phyloP scores from a whole-genome alignment of 2,888 invertebrate genomes.

The Athalia rosae region DNA sequence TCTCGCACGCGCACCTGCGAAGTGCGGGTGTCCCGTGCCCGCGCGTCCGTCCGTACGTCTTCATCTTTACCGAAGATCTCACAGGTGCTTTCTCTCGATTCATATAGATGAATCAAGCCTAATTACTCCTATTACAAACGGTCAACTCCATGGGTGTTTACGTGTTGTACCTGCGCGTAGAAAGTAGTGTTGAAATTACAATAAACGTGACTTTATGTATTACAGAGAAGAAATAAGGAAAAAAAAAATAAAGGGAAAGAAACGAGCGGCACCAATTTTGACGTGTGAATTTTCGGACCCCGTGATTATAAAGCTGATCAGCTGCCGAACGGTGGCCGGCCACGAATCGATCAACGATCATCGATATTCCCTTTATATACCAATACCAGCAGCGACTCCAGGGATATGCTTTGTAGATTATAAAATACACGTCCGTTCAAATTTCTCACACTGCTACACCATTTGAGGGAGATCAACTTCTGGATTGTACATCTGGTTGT shows the following conservation, averaged over 20 bases:
- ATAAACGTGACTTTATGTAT: too few species aligned
- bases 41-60: too few species aligned
- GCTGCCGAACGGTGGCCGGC: conserved; percentile 55
- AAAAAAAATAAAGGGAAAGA: neutral
- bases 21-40: neutral
- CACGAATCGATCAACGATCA: conserved; percentile 28
- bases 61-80: too few species aligned
- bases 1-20: conserved; percentile 14
- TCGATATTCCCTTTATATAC: conserved; percentile 15
- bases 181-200: too few species aligned
- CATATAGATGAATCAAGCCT: too few species aligned
- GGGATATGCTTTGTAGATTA: too few species aligned
- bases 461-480: neutral
- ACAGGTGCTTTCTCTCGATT: too few species aligned
- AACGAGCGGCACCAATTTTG: neutral
- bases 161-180: too few species aligned
- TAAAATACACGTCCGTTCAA: too few species aligned
- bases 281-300: conserved; percentile 56
- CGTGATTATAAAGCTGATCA: conserved; percentile 54
- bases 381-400: neutral
- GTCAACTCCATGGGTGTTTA: too few species aligned
- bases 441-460: too few species aligned
- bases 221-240: neutral
- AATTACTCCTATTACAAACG: too few species aligned
- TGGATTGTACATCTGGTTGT: neutral